These are phyloP conservation scores for Gnatocerus cornutus DNA, from an alignment of 2,888 invertebrate genomes.

Conservation along the genomic window DNA sequence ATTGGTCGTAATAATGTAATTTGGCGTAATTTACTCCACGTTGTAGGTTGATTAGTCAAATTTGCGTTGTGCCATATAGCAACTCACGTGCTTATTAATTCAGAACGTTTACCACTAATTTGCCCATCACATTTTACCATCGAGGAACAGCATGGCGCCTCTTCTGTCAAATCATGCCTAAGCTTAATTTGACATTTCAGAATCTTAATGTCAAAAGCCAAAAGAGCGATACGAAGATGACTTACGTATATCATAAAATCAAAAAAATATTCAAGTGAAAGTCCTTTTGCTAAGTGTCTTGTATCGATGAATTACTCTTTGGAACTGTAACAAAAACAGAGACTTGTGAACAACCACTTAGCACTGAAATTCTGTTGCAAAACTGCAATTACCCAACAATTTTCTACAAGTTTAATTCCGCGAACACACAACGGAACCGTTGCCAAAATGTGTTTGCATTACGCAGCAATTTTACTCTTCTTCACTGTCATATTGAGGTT, in stretches of 20 bases:
- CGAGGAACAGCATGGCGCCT: too few relatives aligned
- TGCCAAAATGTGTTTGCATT: not conserved
- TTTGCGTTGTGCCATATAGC: slow-evolving; percentile 11
- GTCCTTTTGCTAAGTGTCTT: not conserved
- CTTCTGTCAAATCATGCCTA: not conserved
- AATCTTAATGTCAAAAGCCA: not conserved
- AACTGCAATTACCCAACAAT: not conserved
- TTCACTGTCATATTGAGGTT: too few relatives aligned
- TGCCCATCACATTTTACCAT: not conserved
- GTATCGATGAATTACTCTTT: not conserved
- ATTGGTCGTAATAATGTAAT: slow-evolving; percentile 22
- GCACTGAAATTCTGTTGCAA: not conserved
- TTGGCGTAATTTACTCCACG: not conserved
- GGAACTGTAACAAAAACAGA: not conserved
- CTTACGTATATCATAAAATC: not conserved
- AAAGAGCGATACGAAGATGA: not conserved
- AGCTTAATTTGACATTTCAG: not conserved
- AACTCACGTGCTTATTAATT: not conserved
- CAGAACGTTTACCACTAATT: too few relatives aligned
- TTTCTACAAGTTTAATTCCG: not conserved
- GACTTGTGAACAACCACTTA: not conserved
- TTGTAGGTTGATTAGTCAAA: slow-evolving; percentile 20
- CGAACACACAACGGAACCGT: too few relatives aligned
- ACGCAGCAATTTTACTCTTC: not conserved
- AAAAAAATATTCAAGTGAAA: slow-evolving; percentile 3